These are phyloP conservation scores for Nyctereutes procyonoides DNA, from an alignment of 2,113 vertebrate species.

Conservation along the genomic window DNA sequence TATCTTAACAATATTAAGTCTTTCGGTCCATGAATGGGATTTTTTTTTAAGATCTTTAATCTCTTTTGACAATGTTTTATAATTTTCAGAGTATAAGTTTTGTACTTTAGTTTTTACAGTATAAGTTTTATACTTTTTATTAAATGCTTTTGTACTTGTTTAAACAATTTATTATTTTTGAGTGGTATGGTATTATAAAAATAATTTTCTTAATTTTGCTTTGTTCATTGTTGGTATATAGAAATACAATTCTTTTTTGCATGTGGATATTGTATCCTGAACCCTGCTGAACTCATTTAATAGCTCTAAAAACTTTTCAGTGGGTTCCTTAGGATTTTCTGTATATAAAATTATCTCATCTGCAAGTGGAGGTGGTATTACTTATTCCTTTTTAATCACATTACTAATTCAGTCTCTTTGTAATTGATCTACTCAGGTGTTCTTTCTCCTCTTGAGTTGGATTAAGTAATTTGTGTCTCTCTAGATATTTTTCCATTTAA, in stretches of 20 bases:
- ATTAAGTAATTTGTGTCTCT: constrained; percentile 45
- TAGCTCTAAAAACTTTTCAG: neutral
- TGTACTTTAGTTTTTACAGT: neutral
- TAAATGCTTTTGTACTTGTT: neutral
- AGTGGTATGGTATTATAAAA: neutral
- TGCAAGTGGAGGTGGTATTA: neutral
- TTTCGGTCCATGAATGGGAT: neutral
- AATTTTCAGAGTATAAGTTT: constrained; percentile 29
- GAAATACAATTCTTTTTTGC: neutral
- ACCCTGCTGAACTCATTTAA: neutral
- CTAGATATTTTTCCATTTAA: neutral
- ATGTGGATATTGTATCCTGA: neutral
- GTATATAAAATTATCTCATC: neutral
- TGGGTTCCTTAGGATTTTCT: neutral
- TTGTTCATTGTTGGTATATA: neutral
- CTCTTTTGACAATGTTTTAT: neutral
- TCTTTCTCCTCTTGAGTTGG: neutral
- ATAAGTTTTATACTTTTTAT: neutral
- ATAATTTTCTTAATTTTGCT: constrained; percentile 18
- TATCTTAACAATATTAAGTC: neutral
- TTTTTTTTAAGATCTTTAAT: constrained; percentile 40
- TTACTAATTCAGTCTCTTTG: neutral
- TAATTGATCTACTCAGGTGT: neutral
- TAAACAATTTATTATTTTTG: neutral
- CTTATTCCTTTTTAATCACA: neutral